A percentile compares a stretch with the other conserved stretches of the same genome.
Evolutionary conservation across 2,797 vertebrate species (phyloP).

Genomic region (Myotis vivesi): DNA sequence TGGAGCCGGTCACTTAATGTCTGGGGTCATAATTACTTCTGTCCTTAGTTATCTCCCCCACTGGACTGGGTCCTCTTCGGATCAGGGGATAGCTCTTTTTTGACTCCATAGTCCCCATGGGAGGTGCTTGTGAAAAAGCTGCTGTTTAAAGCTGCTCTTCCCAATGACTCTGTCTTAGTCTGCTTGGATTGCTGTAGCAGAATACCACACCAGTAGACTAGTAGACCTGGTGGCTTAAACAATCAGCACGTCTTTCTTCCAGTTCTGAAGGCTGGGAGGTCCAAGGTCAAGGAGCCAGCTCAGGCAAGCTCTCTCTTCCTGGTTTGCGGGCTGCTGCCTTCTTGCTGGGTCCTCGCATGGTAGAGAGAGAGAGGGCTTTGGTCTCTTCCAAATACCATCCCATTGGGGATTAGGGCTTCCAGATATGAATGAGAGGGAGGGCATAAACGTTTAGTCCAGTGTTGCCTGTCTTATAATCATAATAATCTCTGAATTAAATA

Average conservation of each 20-base stretch:
- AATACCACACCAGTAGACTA: background rate
- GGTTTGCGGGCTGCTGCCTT: background rate
- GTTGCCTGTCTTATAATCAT: background rate
- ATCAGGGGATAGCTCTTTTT: background rate
- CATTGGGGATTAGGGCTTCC: background rate
- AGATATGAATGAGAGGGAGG: accelerated
- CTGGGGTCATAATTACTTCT: background rate
- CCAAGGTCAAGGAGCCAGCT: background rate
- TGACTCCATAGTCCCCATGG: background rate
- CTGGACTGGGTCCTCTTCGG: background rate
- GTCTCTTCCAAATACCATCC: background rate
- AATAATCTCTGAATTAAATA: background rate
- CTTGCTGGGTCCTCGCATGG: background rate
- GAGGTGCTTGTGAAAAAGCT: background rate
- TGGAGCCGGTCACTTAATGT: background rate
- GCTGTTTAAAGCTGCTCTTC: background rate
- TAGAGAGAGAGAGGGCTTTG: background rate
- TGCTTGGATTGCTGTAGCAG: background rate
- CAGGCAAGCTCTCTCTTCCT: background rate
- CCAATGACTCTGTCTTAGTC: background rate
- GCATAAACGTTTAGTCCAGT: background rate
- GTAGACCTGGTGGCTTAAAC: background rate
- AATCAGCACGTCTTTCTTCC: background rate
- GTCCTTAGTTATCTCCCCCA: background rate
- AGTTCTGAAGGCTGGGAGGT: background rate